Percentiles rank a stretch among this genome's conserved stretches.
Evolutionary conservation across 2,888 invertebrate genomes (phyloP).

Genomic region (Drosophila koepferae): DNA sequence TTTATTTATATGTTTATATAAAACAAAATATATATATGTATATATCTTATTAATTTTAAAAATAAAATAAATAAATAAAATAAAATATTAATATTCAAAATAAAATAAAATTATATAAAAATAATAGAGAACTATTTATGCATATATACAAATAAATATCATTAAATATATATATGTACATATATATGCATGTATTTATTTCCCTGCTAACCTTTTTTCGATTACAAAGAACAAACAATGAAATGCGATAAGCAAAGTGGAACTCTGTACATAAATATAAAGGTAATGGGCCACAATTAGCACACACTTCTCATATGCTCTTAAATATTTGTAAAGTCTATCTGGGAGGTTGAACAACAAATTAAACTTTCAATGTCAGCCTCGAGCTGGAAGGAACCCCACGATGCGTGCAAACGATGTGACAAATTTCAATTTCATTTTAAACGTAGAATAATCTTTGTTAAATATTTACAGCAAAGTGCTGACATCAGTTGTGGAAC

Average conservation of each 20-base stretch:
- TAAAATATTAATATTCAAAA: no score
- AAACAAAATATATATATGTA: neutral
- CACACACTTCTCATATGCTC: neutral
- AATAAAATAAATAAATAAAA: no score
- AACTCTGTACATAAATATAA: neutral
- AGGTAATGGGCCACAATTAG: constrained; percentile 10
- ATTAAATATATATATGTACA: no score
- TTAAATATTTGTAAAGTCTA: constrained; percentile 6
- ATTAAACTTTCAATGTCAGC: constrained; percentile 42
- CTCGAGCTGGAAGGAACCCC: constrained; percentile 3
- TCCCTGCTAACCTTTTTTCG: neutral
- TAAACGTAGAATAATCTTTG: constrained; percentile 20
- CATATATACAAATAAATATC: neutral
- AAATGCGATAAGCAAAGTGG: neutral
- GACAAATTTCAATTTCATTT: constrained; percentile 42
- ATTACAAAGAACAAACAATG: neutral
- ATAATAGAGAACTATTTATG: neutral
- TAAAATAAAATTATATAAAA: neutral
- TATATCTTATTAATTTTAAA: neutral
- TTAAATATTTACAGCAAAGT: constrained; percentile 34
- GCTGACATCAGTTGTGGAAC: constrained; percentile 33
- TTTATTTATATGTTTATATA: no score
- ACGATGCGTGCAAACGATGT: neutral
- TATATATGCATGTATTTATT: neutral
- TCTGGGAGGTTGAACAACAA: constrained; percentile 3